phyloP scores from a whole-genome alignment of 2,113 vertebrate species.

The Ifrita kowaldi region DNA sequence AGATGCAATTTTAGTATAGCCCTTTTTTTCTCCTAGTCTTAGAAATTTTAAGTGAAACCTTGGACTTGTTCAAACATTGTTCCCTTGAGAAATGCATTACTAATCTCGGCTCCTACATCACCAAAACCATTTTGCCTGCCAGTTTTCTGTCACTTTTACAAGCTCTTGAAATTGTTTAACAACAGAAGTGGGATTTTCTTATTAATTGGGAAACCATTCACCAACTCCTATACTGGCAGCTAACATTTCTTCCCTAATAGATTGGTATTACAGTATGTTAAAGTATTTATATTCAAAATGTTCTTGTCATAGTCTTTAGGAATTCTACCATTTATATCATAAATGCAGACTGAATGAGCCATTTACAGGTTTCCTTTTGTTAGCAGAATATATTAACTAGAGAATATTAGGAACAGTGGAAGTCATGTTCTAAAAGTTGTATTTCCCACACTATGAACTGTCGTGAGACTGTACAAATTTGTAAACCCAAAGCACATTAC shows the following conservation, averaged over 20 bases:
- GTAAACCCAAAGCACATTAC: not conserved
- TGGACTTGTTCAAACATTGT: not conserved
- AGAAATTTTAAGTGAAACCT: not conserved
- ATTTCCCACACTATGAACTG: constrained; percentile 4
- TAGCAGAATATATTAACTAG: not conserved
- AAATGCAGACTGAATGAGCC: not conserved
- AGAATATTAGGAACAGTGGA: not conserved
- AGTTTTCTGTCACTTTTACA: not conserved
- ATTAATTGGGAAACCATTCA: not conserved
- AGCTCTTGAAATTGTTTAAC: constrained; percentile 3
- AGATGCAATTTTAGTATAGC: not conserved
- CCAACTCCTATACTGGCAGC: not conserved
- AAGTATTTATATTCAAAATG: not conserved
- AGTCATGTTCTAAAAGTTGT: not conserved
- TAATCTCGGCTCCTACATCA: not conserved
- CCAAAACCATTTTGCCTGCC: not conserved
- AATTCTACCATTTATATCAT: not conserved
- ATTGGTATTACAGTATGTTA: not conserved
- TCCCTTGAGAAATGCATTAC: not conserved
- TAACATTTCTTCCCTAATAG: not conserved
- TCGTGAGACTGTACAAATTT: not conserved
- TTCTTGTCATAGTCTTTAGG: not conserved
- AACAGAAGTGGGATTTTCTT: constrained; percentile 8
- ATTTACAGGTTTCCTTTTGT: not conserved
- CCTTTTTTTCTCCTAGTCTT: not conserved